Evolutionary conservation across 2,888 invertebrate species (phyloP).

Genomic region (Pterostichus niger): DNA sequence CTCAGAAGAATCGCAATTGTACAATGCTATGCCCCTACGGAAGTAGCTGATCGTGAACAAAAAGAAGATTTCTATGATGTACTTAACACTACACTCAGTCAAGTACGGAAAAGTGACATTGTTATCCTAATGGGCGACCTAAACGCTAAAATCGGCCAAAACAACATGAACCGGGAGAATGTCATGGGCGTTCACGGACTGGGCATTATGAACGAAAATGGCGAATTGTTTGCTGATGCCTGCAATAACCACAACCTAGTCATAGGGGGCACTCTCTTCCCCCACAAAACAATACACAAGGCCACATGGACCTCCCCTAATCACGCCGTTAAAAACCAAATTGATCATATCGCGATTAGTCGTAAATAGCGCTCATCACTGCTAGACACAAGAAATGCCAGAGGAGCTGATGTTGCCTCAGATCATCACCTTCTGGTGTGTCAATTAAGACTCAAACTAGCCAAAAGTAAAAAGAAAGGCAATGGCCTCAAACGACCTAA

Average conservation of each 20-base stretch:
- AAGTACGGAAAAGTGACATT: background rate
- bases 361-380: conserved; percentile 28
- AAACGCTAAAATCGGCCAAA: background rate
- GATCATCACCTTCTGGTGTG: conserved; percentile 3
- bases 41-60: background rate
- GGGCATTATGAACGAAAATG: conserved; percentile 18
- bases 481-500: background rate
- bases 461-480: background rate
- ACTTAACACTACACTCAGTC: conserved; percentile 1
- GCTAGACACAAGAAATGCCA: background rate
- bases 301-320: conserved; percentile 61
- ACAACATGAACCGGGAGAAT: background rate
- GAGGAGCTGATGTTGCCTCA: background rate
- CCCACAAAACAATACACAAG: conserved; percentile 64
- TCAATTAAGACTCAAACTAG: conserved; percentile 4
- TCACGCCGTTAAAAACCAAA: conserved; percentile 53
- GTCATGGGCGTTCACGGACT: conserved; percentile 6
- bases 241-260: conserved; percentile 38
- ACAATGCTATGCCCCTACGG: conserved; percentile 22
- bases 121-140: background rate
- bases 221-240: conserved; percentile 56
- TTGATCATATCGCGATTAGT: conserved; percentile 55
- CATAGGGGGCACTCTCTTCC: conserved; percentile 33
- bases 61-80: background rate
- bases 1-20: conserved; percentile 1